Evolutionary conservation across 2,888 invertebrate species (phyloP), one percentile per base, ranked within the genome.

Genomic region (Lacanobia oleracea): DNA sequence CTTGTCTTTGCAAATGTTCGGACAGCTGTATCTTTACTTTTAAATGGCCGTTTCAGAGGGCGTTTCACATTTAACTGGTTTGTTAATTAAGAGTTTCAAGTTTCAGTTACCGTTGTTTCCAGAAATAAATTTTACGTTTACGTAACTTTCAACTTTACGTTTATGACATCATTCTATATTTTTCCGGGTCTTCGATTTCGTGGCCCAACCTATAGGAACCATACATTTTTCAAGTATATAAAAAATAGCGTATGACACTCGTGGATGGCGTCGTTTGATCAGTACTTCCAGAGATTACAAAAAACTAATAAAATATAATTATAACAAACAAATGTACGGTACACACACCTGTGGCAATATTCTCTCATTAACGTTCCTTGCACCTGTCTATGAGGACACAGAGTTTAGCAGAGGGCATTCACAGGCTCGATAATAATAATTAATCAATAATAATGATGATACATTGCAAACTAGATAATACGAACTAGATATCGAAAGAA

Each of bases 301-400:
- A 50, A 2, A 50, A 50, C n/a, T 43, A 43, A 40, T 12, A 3
- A 33, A 33, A 3, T 33, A 33, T 33, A 33, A 12, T 43, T 43
- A 4, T 14, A 43, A 43, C 43, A 43, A 48, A 51, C 12, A 59
- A 33, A 51, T 59, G 9, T 0, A 59, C 18, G 43, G 23, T 45
- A 14, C 33, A 33, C 6, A 59, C 67, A 68, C 18, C 21, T 67
- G 43, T 43, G 37, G 37, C 57, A 57, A 57, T 14, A 57, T 7
- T 2, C 21, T 12, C 57, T 37, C 57, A 57, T 57, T 57, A 57
- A 57, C 51, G 73, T 21, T 18, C 14, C 51, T 27, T 61, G 53
- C 16, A 37, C 73, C 43, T 72, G 14, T 43, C 9, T 18, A 23
- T 45, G 43, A 53, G 33, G 37, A 37, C 60, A 71, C 9, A 73